Evolutionary conservation across 2,113 vertebrate genomes (phyloP).

Genomic region (Speoplatyrhinus poulsoni): DNA sequence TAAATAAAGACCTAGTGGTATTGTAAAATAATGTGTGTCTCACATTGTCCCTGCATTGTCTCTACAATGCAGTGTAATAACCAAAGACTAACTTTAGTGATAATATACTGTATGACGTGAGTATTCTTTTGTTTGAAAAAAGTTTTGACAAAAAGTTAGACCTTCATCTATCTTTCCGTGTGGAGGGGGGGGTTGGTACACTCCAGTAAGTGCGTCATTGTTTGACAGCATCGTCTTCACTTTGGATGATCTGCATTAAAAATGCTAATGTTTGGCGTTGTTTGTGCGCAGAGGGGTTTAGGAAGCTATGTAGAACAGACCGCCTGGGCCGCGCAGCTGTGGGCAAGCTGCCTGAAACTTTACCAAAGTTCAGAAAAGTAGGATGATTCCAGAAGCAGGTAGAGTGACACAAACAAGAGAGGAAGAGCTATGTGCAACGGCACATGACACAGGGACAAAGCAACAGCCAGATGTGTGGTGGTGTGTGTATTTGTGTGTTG

Average conservation of each 20-base stretch:
- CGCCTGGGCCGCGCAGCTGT: constrained; percentile 27
- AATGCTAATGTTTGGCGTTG: constrained; percentile 28
- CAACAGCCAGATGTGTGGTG: constrained; percentile 15
- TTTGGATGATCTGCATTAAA: constrained; percentile 28
- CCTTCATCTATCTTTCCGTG: too few relatives aligned
- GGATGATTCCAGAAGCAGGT: not conserved
- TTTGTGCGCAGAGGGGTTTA: constrained; percentile 19
- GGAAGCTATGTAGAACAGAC: constrained; percentile 16
- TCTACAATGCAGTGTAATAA: too few relatives aligned
- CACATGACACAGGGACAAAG: not conserved
- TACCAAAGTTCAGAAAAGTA: not conserved
- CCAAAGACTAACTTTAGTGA: too few relatives aligned
- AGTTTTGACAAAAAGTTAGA: too few relatives aligned
- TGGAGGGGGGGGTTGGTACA: not conserved
- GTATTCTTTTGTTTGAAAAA: too few relatives aligned
- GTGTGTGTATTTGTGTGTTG: constrained; percentile 18
- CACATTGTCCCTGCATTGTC: too few relatives aligned
- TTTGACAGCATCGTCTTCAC: not conserved
- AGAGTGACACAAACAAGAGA: constrained; percentile 12
- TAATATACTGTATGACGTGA: too few relatives aligned
- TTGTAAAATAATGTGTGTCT: too few relatives aligned
- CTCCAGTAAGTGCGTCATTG: not conserved
- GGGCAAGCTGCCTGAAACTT: not conserved
- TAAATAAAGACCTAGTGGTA: too few relatives aligned
- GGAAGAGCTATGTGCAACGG: constrained; percentile 1